A percentile compares a stretch with the other conserved stretches of the same genome.
Conservation (phyloP, 2,888 invertebrate genomes). For the Aricia artaxerxes region DNA sequence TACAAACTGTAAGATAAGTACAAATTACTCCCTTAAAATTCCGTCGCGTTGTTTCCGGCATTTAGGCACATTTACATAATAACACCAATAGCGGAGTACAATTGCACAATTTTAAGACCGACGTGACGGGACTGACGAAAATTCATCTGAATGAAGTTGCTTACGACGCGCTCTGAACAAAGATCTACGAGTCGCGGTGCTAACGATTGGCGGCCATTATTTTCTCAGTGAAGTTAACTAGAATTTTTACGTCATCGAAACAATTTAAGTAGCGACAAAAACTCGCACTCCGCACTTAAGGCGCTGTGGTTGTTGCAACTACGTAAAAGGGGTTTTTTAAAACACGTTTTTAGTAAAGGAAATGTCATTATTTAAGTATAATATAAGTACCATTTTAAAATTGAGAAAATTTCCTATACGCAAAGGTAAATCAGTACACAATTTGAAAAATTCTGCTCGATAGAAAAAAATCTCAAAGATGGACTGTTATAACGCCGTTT, state of each 20-base stretch:
- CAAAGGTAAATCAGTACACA: no score
- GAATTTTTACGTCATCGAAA: neutral
- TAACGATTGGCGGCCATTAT: constrained; percentile 6
- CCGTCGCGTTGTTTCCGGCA: constrained; percentile 38
- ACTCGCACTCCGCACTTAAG: no score
- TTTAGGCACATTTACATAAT: constrained; percentile 42
- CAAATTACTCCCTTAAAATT: constrained; percentile 35
- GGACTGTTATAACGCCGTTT: no score
- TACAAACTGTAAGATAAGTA: neutral
- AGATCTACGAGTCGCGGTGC: neutral
- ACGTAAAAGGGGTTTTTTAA: no score
- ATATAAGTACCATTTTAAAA: no score
- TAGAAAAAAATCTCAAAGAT: no score
- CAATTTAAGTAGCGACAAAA: no score
- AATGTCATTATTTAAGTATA: no score
- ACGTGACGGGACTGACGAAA: constrained; percentile 41
- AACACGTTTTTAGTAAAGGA: no score
- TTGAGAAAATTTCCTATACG: no score
- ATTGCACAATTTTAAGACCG: constrained; percentile 42
- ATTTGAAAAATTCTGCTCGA: no score
- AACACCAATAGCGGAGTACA: constrained; percentile 42
- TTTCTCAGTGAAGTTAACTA: neutral
- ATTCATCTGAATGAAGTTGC: neutral
- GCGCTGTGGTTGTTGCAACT: no score
- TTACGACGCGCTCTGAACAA: neutral